A percentile compares a stretch with the other conserved stretches of the same genome.
Conservation (phyloP, 1,140 invertebrate genomes). For the Drosophila bocqueti region DNA sequence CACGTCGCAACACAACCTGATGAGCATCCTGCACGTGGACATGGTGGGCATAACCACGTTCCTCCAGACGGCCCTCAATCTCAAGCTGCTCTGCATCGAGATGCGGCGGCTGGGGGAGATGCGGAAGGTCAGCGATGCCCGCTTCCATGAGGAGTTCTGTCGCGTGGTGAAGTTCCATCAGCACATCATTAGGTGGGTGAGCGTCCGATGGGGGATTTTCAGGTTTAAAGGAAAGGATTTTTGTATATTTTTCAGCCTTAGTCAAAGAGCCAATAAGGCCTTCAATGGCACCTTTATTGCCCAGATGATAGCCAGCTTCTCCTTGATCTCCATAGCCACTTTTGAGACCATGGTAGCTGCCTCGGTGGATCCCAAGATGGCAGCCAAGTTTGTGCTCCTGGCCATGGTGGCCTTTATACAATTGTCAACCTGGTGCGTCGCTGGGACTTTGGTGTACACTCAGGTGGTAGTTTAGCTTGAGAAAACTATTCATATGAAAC, state of each 20-base stretch:
- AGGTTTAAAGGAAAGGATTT: too few species aligned
- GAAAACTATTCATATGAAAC: too few species aligned
- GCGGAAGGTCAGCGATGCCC: conserved; percentile 5
- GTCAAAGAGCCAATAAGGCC: conserved; percentile 44
- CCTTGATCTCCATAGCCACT: conserved; percentile 64
- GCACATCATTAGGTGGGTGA: conserved; percentile 60
- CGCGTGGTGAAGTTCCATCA: conserved; percentile 58
- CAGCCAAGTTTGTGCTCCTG: conserved; percentile 63
- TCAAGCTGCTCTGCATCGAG: conserved; percentile 61
- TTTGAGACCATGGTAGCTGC: conserved; percentile 66
- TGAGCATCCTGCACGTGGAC: conserved; percentile 59
- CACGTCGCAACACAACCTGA: conserved; percentile 45
- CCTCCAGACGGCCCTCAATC: conserved; percentile 67
- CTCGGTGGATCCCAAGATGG: conserved; percentile 56
- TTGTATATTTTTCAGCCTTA: conserved; percentile 29
- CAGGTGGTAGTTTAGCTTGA: conserved; percentile 34
- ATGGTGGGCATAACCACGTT: conserved; percentile 57
- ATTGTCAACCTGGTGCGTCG: conserved; percentile 66
- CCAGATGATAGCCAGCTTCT: conserved; percentile 70
- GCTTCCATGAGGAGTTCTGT: conserved; percentile 37
- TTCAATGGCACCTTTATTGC: conserved; percentile 63
- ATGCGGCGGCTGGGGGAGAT: conserved; percentile 44
- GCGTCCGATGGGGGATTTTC: not conserved
- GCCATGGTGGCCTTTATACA: conserved; percentile 60
- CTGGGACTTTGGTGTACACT: conserved; percentile 58